phyloP scores from a whole-genome alignment of 1,140 invertebrate species.

The Diabrotica undecimpunctata region DNA sequence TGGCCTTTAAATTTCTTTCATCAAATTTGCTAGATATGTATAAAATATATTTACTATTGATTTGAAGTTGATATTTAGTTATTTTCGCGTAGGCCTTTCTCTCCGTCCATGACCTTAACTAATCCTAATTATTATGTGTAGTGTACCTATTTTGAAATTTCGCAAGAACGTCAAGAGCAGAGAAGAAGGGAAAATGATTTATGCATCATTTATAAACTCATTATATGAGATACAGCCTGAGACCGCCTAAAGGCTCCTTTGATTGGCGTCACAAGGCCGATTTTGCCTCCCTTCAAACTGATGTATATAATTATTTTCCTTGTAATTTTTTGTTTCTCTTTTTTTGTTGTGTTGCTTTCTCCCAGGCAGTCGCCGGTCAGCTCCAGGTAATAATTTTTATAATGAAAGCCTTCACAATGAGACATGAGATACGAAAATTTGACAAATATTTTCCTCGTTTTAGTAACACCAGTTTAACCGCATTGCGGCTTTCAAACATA shows the following conservation, averaged over 20 bases:
- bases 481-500: too few relatives aligned
- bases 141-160: conserved; percentile 31
- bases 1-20: too few relatives aligned
- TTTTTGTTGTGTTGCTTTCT: conserved; percentile 15
- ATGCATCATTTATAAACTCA: conserved; percentile 50
- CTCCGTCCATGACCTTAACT: background rate
- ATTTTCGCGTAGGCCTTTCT: too few relatives aligned
- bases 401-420: conserved; percentile 27
- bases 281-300: conserved; percentile 30
- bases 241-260: conserved; percentile 40
- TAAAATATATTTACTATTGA: too few relatives aligned
- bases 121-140: conserved; percentile 34
- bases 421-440: conserved; percentile 21
- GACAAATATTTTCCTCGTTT: conserved; percentile 18
- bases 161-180: conserved; percentile 28
- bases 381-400: conserved; percentile 35
- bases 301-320: conserved; percentile 38
- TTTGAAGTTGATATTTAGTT: too few relatives aligned
- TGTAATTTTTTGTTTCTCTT: conserved; percentile 9
- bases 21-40: too few relatives aligned
- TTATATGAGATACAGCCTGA: conserved; percentile 41
- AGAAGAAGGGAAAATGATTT: conserved; percentile 44
- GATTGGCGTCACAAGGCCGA: conserved; percentile 41
- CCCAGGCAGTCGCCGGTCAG: conserved; percentile 21
- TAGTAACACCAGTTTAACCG: conserved; percentile 1